Evolutionary conservation across 2,113 vertebrate species (phyloP).

Genomic region (Engraulis encrasicolus): DNA sequence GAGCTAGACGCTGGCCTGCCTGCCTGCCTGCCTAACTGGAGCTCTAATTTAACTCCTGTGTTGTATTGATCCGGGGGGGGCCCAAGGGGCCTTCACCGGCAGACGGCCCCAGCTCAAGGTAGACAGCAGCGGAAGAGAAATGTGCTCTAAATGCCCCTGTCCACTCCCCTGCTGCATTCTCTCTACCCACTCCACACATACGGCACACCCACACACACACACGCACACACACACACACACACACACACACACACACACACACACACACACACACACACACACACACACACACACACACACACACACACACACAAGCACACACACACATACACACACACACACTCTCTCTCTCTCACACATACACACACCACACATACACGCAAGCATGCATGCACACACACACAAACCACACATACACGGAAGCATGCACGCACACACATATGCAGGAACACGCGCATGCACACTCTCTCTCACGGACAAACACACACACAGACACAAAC

Average conservation of each 20-base stretch:
- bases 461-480: too few species aligned
- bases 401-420: slow-evolving; percentile 37
- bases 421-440: slow-evolving; percentile 2
- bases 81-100: slow-evolving; percentile 79
- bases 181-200: too few species aligned
- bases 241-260: slow-evolving; percentile 10
- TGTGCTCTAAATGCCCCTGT: slow-evolving; percentile 82
- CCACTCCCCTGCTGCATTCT: slow-evolving; percentile 79
- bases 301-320: too few species aligned
- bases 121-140: slow-evolving; percentile 84
- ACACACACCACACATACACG: too few species aligned
- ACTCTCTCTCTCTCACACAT: too few species aligned
- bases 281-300: too few species aligned
- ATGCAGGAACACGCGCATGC: neutral
- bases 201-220: slow-evolving; percentile 14
- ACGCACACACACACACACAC: slow-evolving; percentile 18
- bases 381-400: too few species aligned
- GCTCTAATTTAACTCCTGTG: slow-evolving; percentile 93
- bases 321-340: too few species aligned
- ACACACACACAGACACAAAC: too few species aligned
- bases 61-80: slow-evolving; percentile 82
- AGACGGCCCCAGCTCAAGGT: slow-evolving; percentile 80
- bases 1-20: too few species aligned
- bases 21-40: slow-evolving; percentile 84
- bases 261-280: neutral